Base-by-base conservation (phyloP, 2,888 invertebrate species). In the Catocala nupta region DNA sequence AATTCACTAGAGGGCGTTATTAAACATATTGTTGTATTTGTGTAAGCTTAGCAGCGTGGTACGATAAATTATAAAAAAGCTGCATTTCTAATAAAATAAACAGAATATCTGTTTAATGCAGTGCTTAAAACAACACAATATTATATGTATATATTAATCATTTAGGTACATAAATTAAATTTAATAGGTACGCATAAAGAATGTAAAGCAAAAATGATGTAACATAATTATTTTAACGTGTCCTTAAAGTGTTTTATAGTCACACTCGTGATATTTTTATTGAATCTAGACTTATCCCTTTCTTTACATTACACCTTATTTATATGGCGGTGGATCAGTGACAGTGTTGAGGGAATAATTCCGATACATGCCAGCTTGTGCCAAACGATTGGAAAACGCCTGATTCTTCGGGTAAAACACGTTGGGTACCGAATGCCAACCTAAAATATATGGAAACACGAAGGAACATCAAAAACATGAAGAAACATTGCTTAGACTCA, bases 321-420 rank as follows among this genome's bases (percentile, higher is more conserved):
- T 67, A 50, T 48, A 59, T 12, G 25, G 33, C 10, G 55, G 33
- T 11, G 49, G 70, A 64, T 78, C 74, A 51, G 73, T 70, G 65
- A 93, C 95, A 0, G 97, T 97, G 84, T 98, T 98, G 16, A 98
- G 94, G 0, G 97, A 97, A 86, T 96, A 96, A 89, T 98, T 97
- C 64, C 97, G 95, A 83, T 97, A 97, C 97, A 97, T 97, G 77
- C 98, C 98, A 48, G 96, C 95, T 65, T 94, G 94, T 0, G 95
- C 94, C 55, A 96, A 86, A 53, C 95, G 87, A 65, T 90, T 95
- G 12, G 97, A 96, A 90, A 98, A 98, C 77, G 95, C 94, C 82
- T 97, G 97, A 71, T 94, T 95, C 80, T 95, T 95, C 10, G 98
- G 97, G 84, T 95, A 96, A 90, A 95, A 97, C 57, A 91, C 92